These are phyloP conservation scores for Eidolon dupreanum DNA, from an alignment of 2,797 vertebrate species.

Conservation along the genomic window DNA sequence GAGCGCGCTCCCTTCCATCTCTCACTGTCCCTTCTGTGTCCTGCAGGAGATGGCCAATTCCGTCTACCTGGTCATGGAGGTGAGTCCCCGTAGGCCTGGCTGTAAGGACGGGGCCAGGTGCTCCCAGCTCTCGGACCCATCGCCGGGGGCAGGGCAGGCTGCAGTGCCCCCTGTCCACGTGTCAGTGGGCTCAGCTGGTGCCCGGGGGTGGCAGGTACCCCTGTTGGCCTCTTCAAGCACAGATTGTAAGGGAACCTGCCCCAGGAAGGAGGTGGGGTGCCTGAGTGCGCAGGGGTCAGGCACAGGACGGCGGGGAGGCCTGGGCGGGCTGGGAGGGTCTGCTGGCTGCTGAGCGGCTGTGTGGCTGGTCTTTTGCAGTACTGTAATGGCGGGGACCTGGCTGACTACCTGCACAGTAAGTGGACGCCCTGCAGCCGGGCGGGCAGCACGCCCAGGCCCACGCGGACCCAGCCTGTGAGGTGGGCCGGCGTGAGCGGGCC, in stretches of 20 bases:
- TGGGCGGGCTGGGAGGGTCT: background rate
- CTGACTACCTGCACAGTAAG: constrained; percentile 98
- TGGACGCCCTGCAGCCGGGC: constrained; percentile 23
- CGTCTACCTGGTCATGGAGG: constrained; percentile 99
- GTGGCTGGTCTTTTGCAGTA: constrained; percentile 88
- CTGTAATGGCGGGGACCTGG: constrained; percentile 98
- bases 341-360: accelerated
- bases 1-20: accelerated
- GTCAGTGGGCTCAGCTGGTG: background rate
- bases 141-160: no score
- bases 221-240: background rate
- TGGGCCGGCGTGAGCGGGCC: accelerated
- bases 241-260: background rate
- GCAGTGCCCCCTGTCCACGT: no score
- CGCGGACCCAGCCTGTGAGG: background rate
- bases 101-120: background rate
- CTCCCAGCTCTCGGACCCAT: background rate
- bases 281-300: background rate
- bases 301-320: background rate
- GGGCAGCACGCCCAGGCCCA: background rate
- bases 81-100: constrained; percentile 81
- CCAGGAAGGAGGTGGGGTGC: background rate
- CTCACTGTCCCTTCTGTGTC: constrained; percentile 54
- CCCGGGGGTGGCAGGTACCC: background rate
- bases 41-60: constrained; percentile 95